phyloP scores from a whole-genome alignment of 2,797 vertebrate species.

The Iguana delicatissima region DNA sequence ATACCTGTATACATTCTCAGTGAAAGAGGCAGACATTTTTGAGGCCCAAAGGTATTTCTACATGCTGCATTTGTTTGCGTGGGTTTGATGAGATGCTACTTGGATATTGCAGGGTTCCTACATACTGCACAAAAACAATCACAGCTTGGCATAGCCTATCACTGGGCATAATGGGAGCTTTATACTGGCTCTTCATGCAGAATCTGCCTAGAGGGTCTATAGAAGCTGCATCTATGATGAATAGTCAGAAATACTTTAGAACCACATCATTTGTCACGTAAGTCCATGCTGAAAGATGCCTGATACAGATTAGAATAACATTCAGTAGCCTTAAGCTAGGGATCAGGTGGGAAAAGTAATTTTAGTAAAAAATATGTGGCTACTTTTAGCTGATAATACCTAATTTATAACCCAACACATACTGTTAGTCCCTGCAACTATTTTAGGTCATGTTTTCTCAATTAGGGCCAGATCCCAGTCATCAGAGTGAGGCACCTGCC shows the following conservation, averaged over 20 bases:
- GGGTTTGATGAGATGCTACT: conserved; percentile 12
- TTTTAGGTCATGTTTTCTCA: neutral
- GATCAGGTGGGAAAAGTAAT: neutral
- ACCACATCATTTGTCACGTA: neutral
- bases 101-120: neutral
- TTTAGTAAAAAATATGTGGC: neutral
- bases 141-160: neutral
- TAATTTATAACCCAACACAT: neutral
- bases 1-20: neutral
- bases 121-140: neutral
- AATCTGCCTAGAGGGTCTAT: neutral
- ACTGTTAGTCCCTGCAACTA: neutral
- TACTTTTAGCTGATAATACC: conserved; percentile 7
- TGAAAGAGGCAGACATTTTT: neutral
- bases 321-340: neutral
- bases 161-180: conserved; percentile 13
- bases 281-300: neutral
- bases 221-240: conserved; percentile 13
- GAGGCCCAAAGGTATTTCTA: neutral
- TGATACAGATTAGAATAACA: conserved; percentile 18
- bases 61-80: neutral
- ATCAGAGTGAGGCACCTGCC: too few species aligned
- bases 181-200: neutral
- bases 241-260: conserved; percentile 11
- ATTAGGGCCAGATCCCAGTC: too few species aligned